Evolutionary conservation across 2,888 invertebrate species (phyloP).

Genomic region (Tiliacea citrago): DNA sequence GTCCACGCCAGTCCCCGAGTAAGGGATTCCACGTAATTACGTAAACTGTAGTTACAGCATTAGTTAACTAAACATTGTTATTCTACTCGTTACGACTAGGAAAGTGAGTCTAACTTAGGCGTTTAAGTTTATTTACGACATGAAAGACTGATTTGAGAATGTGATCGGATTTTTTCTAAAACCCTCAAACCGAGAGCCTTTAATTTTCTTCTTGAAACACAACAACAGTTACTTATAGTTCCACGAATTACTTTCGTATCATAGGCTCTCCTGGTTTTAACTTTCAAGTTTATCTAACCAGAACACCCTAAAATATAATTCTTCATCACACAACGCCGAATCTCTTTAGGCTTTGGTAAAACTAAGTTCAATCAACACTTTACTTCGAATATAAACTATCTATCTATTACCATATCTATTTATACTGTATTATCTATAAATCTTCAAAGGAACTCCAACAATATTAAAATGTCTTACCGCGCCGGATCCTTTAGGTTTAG

Average conservation of each 20-base stretch:
- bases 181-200: neutral
- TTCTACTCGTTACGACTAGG: constrained; percentile 45
- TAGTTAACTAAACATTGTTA: constrained; percentile 59
- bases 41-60: constrained; percentile 62
- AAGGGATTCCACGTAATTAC: constrained; percentile 45
- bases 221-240: neutral
- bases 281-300: neutral
- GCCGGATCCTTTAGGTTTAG: constrained; percentile 97
- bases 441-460: neutral
- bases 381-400: neutral
- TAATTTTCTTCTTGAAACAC: neutral
- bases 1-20: constrained; percentile 14
- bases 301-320: neutral
- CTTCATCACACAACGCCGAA: neutral
- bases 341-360: neutral
- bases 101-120: constrained; percentile 25
- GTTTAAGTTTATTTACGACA: constrained; percentile 8
- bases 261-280: neutral
- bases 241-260: neutral
- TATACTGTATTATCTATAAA: neutral
- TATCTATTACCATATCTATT: too few species aligned
- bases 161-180: constrained; percentile 6
- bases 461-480: constrained; percentile 92
- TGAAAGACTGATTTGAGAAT: constrained; percentile 14
- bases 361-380: neutral